Evolutionary conservation across 1,140 invertebrate genomes (phyloP).

Genomic region (Probaryconus sp.): DNA sequence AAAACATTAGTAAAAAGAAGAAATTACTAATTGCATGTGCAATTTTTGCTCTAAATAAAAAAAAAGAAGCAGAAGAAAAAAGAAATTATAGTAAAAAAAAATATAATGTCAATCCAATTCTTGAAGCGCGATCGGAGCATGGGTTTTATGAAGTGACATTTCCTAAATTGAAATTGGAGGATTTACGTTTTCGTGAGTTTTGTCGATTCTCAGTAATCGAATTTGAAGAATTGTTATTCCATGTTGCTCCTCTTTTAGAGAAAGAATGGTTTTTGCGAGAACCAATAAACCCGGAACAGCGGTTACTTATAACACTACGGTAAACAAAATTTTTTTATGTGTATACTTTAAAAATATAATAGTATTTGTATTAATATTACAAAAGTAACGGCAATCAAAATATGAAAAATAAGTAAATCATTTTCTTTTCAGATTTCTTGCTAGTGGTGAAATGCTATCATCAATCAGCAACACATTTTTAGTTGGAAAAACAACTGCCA

Average conservation of each 20-base stretch:
- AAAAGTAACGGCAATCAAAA: not conserved
- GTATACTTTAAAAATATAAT: too few relatives aligned
- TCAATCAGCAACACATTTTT: not conserved
- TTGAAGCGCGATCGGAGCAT: not conserved
- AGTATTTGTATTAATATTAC: not conserved
- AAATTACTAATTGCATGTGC: too few relatives aligned
- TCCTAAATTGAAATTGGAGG: slow-evolving; percentile 7
- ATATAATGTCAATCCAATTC: slow-evolving; percentile 6
- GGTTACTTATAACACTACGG: slow-evolving; percentile 15
- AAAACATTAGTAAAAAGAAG: too few relatives aligned
- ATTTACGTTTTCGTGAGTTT: slow-evolving; percentile 4
- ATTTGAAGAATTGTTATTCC: slow-evolving; percentile 13
- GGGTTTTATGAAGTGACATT: slow-evolving; percentile 3
- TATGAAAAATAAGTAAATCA: slow-evolving; percentile 4
- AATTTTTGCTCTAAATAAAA: too few relatives aligned
- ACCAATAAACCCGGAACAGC: slow-evolving; percentile 7
- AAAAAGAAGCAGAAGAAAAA: too few relatives aligned
- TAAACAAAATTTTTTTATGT: too few relatives aligned
- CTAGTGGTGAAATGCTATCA: slow-evolving; percentile 2
- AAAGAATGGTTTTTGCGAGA: slow-evolving; percentile 14
- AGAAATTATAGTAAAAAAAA: slow-evolving; percentile 4
- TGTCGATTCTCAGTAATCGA: not conserved
- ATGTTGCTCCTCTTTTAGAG: slow-evolving; percentile 7
- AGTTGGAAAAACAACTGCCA: slow-evolving; percentile 7
- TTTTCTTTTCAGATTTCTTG: slow-evolving; percentile 11